These are phyloP conservation scores for Lates calcarifer DNA, from an alignment of 2,113 vertebrate genomes.

Conservation along the genomic window DNA sequence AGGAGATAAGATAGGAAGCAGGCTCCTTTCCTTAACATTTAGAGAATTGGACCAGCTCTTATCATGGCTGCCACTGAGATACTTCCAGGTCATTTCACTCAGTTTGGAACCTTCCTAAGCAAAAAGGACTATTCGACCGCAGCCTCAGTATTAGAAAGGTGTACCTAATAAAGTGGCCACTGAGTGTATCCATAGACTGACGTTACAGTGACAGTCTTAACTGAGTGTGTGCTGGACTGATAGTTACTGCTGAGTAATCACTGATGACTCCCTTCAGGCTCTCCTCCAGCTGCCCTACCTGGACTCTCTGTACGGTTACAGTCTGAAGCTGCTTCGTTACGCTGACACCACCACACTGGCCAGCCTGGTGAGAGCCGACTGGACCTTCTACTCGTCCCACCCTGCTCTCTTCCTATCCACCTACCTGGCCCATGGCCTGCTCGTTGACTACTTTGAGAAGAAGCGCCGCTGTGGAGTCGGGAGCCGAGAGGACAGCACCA, in stretches of 20 bases:
- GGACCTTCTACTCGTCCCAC: slow-evolving; percentile 98
- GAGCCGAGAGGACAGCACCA: slow-evolving; percentile 90
- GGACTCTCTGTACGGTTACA: slow-evolving; percentile 94
- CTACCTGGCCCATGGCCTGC: slow-evolving; percentile 93
- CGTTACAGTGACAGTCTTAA: neutral
- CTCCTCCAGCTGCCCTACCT: slow-evolving; percentile 96
- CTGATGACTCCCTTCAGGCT: slow-evolving; percentile 71
- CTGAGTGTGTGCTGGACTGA: neutral
- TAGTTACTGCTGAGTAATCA: neutral
- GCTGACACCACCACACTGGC: slow-evolving; percentile 95
- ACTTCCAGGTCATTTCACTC: too few species aligned
- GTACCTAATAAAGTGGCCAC: neutral
- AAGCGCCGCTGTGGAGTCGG: slow-evolving; percentile 89
- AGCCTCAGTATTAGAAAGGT: neutral
- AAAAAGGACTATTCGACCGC: too few species aligned
- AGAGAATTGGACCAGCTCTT: too few species aligned
- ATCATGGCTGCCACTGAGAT: too few species aligned
- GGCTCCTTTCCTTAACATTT: too few species aligned
- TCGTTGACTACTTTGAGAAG: slow-evolving; percentile 98
- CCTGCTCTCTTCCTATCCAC: slow-evolving; percentile 97
- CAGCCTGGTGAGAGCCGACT: slow-evolving; percentile 94
- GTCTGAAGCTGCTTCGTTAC: slow-evolving; percentile 94
- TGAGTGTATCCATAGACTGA: neutral
- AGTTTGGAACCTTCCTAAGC: too few species aligned
- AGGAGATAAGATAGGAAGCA: too few species aligned